Evolutionary conservation across 2,113 vertebrate species (phyloP).

Genomic region (Panthera leo): DNA sequence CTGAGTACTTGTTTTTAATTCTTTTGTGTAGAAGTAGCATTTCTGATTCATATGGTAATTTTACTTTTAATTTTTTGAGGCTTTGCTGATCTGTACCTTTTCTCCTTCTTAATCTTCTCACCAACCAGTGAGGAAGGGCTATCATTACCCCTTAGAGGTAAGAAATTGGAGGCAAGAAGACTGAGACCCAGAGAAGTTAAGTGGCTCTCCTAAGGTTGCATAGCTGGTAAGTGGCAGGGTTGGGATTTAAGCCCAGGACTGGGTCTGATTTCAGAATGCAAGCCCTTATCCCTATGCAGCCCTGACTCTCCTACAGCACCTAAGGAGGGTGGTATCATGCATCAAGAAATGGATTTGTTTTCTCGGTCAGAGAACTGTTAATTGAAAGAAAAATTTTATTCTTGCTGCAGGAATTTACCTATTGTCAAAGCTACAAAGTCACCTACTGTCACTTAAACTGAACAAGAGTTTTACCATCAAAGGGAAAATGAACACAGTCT

Average conservation of each 20-base stretch:
- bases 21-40: not conserved
- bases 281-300: not conserved
- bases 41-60: not conserved
- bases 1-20: conserved; percentile 35
- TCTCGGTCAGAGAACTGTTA: not conserved
- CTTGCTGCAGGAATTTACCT: not conserved
- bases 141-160: conserved; percentile 18
- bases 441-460: not conserved
- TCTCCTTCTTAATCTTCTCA: conserved; percentile 16
- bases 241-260: not conserved
- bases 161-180: conserved; percentile 44
- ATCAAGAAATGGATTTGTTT: not conserved
- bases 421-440: not conserved
- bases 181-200: not conserved
- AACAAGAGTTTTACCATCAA: not conserved
- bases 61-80: conserved; percentile 26
- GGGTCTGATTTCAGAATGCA: not conserved
- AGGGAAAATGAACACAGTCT: not conserved
- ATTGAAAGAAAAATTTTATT: conserved; percentile 1
- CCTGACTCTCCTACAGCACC: not conserved
- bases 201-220: not conserved
- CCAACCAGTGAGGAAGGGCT: not conserved
- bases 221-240: not conserved
- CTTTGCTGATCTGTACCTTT: not conserved
- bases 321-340: not conserved